Base-by-base conservation (phyloP, 2,113 vertebrate genomes). In the Poeciliopsis prolifica region DNA sequence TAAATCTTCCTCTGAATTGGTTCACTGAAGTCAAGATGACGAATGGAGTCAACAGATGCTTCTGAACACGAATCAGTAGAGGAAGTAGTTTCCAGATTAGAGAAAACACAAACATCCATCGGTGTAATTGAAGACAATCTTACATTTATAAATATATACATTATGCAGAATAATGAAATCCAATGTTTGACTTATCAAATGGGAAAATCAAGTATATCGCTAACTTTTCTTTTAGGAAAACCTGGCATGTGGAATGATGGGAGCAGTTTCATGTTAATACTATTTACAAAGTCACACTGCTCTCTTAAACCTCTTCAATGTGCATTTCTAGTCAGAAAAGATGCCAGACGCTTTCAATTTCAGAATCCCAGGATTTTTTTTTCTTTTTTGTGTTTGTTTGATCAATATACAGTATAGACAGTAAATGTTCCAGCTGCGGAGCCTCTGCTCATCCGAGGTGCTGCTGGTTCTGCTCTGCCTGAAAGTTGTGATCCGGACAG, bases 401-500 rank as follows among this genome's bases (percentile, higher is more conserved):
- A 77, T 73, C 58, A 31, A 81, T 64, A 65, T 40, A 33, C 48
- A 33, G 26, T 42, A 65, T 82, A 78, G 81, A 40, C 62, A 76
- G 70, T 81, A 24, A 58, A 58, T 42, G 60, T 72, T 64, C 48
- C 28, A 70, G 26, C 13, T 37, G 63, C 28, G 62, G 28, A 15
- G n/a, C 69, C 7, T 70, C 19, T 35, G 61, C 83, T 93, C 88
- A 92, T 69, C 92, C 92, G 31, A 92, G 88, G 62, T 90, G 84
- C 79, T 91, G 89, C 75, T 92, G 89, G 70, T 88, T 89, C 68
- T 85, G 90, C 62, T 93, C 91, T 0, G 81, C 88, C 88, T 94
- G 93, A 85, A 90, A 93, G 82, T 94, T 94, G 88, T 93, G 93
- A 84, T 95, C 94, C 1, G 94, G 94, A 67, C 94, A 95, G 65